Conservation (phyloP, 2,888 invertebrate genomes). For the Caradrina clavipalpis region DNA sequence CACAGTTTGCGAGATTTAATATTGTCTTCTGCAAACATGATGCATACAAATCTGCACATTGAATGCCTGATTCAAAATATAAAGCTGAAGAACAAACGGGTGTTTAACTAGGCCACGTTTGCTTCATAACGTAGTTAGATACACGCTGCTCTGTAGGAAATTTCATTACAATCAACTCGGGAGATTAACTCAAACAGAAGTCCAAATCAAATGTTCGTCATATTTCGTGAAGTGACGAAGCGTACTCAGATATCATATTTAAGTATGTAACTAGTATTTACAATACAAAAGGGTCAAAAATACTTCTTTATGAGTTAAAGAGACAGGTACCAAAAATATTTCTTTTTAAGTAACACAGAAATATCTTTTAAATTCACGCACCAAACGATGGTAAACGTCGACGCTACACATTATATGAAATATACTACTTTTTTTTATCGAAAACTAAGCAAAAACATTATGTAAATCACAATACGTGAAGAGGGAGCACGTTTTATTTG, state of each 20-base stretch:
- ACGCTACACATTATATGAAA: conserved; percentile 61
- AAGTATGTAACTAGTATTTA: background rate
- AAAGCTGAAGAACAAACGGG: conserved; percentile 48
- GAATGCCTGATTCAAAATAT: conserved; percentile 37
- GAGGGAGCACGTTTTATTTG: conserved; percentile 81
- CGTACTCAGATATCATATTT: background rate
- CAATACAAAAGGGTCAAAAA: background rate
- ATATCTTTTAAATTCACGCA: conserved; percentile 29
- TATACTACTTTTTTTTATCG: conserved; percentile 64
- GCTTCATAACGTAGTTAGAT: conserved; percentile 66
- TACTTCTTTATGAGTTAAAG: background rate
- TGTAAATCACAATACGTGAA: conserved; percentile 77
- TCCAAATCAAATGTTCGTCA: conserved; percentile 55
- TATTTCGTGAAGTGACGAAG: conserved; percentile 35
- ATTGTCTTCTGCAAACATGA: conserved; percentile 27
- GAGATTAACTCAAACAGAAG: conserved; percentile 64
- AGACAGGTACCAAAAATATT: background rate
- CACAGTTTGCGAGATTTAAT: conserved; percentile 2
- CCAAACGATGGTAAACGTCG: conserved; percentile 52
- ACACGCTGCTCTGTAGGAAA: conserved; percentile 59
- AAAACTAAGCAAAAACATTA: conserved; percentile 72
- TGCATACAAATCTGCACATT: conserved; percentile 40
- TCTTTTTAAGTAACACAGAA: background rate
- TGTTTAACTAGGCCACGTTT: conserved; percentile 56
- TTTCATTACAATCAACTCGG: conserved; percentile 64